Evolutionary conservation across 2,113 vertebrate species (phyloP), one percentile per base, ranked within the genome.

Genomic region (Aythya baeri): DNA sequence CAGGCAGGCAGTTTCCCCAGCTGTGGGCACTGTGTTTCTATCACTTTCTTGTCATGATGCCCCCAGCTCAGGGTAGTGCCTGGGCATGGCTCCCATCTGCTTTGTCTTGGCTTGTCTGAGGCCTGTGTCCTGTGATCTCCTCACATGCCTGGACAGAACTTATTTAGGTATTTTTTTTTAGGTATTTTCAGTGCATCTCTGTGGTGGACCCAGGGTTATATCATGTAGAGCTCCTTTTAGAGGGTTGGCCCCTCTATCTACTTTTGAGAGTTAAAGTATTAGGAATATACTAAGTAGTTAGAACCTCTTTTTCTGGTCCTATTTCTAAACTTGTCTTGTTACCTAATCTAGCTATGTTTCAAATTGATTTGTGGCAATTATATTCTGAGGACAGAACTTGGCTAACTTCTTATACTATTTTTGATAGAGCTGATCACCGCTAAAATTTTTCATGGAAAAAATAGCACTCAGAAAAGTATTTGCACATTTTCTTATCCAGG

Each of bases 21-120:
- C 14, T 31, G 13, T 11, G 7, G 6, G n/a, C 36, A 15, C 41
- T 4, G 0, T 3, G 3, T 67, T 76, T 61, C 52, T 79, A 22
- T 65, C 6, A 8, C 5, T 46, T 71, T 5, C 23, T 41, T 9
- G 31, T 13, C 14, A 20, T 9, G 59, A 8, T 57, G 31, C 2
- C 23, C 16, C 8, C 32, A 44, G 17, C 16, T 38, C 20, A 27
- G 31, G 31, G 31, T 23, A 38, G 31, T 17, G 9, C n/a, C 31
- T 0, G 0, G 46, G 52, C 49, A 62, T 0, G 0, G 46, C 23
- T 52, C 8, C 55, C 6, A 13, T 74, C 62, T 41, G 27, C 49
- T 46, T 41, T 3, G 1, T 2, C 25, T 17, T 3, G 0, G n/a
- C 50, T 54, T 1, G 0, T 15, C 59, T 17, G 36, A 86, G 12